Evolutionary conservation across 2,888 invertebrate genomes (phyloP).

Genomic region (Lithophane socia): DNA sequence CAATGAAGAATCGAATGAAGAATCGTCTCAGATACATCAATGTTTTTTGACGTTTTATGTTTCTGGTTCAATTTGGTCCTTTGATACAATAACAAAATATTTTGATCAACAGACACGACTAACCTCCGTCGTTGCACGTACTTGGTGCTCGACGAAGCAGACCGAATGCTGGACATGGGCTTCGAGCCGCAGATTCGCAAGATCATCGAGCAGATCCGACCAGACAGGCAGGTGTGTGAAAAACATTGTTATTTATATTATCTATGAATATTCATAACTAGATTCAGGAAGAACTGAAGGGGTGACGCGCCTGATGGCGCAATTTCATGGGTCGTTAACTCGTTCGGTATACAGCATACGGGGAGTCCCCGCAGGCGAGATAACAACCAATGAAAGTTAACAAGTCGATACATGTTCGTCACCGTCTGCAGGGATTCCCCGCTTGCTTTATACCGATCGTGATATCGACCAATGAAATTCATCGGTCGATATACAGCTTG

Average conservation of each 20-base stretch:
- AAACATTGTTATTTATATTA: not conserved
- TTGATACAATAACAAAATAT: not conserved
- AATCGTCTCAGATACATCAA: not conserved
- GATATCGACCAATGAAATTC: no score
- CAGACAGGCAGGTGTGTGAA: constrained; percentile 95
- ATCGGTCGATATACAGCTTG: no score
- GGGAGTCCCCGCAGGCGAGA: no score
- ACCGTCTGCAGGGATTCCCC: no score
- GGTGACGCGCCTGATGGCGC: no score
- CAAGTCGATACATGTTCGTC: no score
- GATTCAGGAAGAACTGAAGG: not conserved
- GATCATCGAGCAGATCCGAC: constrained; percentile 98
- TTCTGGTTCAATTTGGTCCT: not conserved
- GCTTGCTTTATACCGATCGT: no score
- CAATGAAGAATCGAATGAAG: no score
- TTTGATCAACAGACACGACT: constrained; percentile 90
- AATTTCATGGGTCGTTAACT: no score
- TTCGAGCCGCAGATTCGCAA: constrained; percentile 99
- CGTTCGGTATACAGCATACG: no score
- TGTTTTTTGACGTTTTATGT: not conserved
- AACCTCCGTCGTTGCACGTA: constrained; percentile 97
- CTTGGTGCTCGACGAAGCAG: constrained; percentile 95
- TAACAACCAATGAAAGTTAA: no score
- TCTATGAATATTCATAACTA: not conserved
- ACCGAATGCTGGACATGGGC: constrained; percentile 99